Conservation (phyloP, 2,888 invertebrate species). For the Eristalis arbustorum region DNA sequence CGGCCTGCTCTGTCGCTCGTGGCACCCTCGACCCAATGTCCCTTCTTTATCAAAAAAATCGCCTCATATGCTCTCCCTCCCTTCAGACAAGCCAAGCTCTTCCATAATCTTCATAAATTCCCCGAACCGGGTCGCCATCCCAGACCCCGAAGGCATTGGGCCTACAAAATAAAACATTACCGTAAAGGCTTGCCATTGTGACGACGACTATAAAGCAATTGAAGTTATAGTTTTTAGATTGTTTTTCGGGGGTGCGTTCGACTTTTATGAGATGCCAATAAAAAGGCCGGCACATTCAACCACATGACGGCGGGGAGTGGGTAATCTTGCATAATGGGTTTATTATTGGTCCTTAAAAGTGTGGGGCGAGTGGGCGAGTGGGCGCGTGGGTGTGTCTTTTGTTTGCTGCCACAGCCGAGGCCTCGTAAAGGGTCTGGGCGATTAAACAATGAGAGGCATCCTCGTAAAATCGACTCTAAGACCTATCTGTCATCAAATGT, state of each 20-base stretch:
- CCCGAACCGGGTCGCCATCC: not conserved
- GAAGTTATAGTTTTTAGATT: constrained; percentile 40
- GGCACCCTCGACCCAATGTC: not conserved
- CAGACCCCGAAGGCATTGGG: not conserved
- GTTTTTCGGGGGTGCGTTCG: constrained; percentile 23
- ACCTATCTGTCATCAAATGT: constrained; percentile 7
- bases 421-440: constrained; percentile 11
- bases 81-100: not conserved
- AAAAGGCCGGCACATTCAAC: constrained; percentile 7
- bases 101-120: constrained; percentile 23
- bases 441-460: constrained; percentile 27
- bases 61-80: not conserved
- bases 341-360: constrained; percentile 39
- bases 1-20: not conserved
- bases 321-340: constrained; percentile 35
- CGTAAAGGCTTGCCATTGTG: constrained; percentile 13
- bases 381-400: not conserved
- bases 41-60: not conserved
- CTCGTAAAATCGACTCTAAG: constrained; percentile 12
- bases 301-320: not conserved
- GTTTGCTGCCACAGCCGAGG: not conserved
- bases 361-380: not conserved
- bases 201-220: constrained; percentile 22
- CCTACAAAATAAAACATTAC: constrained; percentile 31
- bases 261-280: constrained; percentile 23